Base-by-base conservation (phyloP, 2,113 vertebrate species). In the Dissostichus mawsoni region DNA sequence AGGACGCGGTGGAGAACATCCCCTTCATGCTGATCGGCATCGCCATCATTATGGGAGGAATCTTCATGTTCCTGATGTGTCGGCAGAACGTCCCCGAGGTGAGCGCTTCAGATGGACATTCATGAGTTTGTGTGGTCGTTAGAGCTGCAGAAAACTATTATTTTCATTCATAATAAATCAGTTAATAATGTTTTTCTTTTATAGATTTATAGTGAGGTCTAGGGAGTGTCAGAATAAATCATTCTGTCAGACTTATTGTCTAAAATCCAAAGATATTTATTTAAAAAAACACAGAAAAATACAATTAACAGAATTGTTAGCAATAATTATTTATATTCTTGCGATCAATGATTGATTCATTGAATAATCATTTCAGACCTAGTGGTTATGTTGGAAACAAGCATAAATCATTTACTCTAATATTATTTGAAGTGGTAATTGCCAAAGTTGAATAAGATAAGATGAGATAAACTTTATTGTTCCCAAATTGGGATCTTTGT, bases 21-120 rank as follows among this genome's bases (percentile, higher is more conserved):
- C 98, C 98, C 0, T 99, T 97, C 1, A 92, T 99, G 16, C 84
- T 99, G 79, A 96, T 99, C 88, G 95, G 94, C 0, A 70, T 97
- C 0, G 98, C 96, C 14, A 92, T 98, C 84, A 12, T 96, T 55
- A 91, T 97, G 44, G 98, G 97, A n/a, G 71, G 94, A 51, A 3
- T 96, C 75, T 98, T 98, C 83, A 93, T 95, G 68, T 84, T 94
- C 67, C 64, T 98, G 0, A 93, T 91, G 0, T 99, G 97, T 93
- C 93, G 90, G 59, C 95, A 95, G 67, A 95, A 90, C 48, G 80
- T 86, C 29, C 76, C 93, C 3, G 94, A 97, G 96, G 98, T 98
- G 76, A 96, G 95, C 11, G 11, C 14, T 33, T 52, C 14, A 62
- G 33, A 73, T 45, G 7, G 44, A 72, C 45, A 4, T 62, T 51